Evolutionary conservation across 2,888 invertebrate genomes (phyloP).

Genomic region (Agrotis clavis): DNA sequence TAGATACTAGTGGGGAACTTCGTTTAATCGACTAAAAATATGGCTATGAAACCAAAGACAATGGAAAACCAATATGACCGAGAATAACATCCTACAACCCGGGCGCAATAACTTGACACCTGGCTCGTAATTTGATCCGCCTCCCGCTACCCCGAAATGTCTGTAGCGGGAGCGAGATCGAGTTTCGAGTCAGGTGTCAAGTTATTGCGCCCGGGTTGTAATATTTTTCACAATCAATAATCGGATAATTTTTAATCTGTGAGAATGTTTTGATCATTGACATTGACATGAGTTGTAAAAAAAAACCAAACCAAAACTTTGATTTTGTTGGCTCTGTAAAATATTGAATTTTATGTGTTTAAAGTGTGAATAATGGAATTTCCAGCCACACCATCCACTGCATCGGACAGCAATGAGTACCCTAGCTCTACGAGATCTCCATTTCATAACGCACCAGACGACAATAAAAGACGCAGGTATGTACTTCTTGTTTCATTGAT

Average conservation of each 20-base stretch:
- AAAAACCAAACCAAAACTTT: not conserved
- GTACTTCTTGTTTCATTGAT: conserved; percentile 14
- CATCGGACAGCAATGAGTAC: conserved; percentile 86
- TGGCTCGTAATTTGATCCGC: too few relatives aligned
- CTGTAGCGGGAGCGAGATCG: too few relatives aligned
- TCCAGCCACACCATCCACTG: conserved; percentile 84
- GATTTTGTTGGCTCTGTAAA: not conserved
- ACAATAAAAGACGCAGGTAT: conserved; percentile 90
- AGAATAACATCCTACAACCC: conserved; percentile 24
- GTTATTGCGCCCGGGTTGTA: too few relatives aligned
- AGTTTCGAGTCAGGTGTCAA: too few relatives aligned
- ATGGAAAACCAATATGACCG: not conserved
- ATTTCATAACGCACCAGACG: conserved; percentile 82
- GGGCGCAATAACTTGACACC: too few relatives aligned
- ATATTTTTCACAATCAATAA: not conserved
- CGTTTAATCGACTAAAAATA: conserved; percentile 5
- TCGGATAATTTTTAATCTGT: not conserved
- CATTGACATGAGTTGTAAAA: not conserved
- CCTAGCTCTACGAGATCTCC: conserved; percentile 78
- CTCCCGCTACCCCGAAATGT: too few relatives aligned
- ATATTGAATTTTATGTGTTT: not conserved
- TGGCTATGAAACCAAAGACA: not conserved
- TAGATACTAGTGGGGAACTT: not conserved
- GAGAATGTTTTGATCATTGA: not conserved
- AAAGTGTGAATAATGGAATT: conserved; percentile 80